phyloP scores from a whole-genome alignment of 2,888 invertebrate species.

The Agonum fuliginosum region DNA sequence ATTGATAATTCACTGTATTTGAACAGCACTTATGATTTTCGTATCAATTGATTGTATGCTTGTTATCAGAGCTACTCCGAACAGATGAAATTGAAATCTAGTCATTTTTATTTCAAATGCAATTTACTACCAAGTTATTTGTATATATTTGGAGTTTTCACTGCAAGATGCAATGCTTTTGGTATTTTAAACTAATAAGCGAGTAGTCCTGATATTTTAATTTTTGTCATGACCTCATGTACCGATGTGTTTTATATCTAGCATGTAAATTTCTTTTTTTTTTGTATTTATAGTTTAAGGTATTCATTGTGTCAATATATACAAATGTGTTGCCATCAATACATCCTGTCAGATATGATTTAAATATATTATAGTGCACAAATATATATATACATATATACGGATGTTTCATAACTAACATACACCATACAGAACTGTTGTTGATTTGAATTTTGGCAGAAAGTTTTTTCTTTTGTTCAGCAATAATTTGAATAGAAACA shows the following conservation, averaged over 20 bases:
- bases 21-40: slow-evolving; percentile 48
- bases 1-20: slow-evolving; percentile 52
- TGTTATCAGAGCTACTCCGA: slow-evolving; percentile 48
- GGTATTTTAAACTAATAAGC: slow-evolving; percentile 23
- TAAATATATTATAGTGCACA: slow-evolving; percentile 56
- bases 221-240: slow-evolving; percentile 34
- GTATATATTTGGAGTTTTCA: slow-evolving; percentile 66
- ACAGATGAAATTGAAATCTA: slow-evolving; percentile 38
- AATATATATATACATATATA: slow-evolving; percentile 58
- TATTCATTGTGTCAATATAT: slow-evolving; percentile 52
- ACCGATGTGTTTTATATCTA: slow-evolving; percentile 53
- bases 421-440: slow-evolving; percentile 33
- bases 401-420: slow-evolving; percentile 49
- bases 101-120: slow-evolving; percentile 62
- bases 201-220: slow-evolving; percentile 52
- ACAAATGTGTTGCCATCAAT: slow-evolving; percentile 54
- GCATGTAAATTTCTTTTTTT: slow-evolving; percentile 50
- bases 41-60: slow-evolving; percentile 28
- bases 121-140: slow-evolving; percentile 66
- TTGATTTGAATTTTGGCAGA: slow-evolving; percentile 52
- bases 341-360: slow-evolving; percentile 44
- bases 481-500: slow-evolving; percentile 18
- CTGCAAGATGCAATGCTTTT: slow-evolving; percentile 32
- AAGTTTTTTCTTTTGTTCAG: slow-evolving; percentile 45
- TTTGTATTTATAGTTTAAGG: slow-evolving; percentile 55